Conservation (phyloP, 2,888 invertebrate species). For the Volucella bombylans region DNA sequence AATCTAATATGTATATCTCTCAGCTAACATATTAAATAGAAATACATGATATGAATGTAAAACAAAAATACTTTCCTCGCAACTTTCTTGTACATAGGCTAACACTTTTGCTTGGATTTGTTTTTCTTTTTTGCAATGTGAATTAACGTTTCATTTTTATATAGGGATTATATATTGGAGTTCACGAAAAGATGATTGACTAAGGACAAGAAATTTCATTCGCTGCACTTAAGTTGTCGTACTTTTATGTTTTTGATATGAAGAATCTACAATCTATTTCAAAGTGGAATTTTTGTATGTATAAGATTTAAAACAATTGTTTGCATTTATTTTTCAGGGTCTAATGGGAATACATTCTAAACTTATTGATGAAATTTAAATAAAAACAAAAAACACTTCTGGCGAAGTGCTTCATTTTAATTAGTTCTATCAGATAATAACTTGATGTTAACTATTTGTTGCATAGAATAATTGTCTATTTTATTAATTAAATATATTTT, state of each 20-base stretch:
- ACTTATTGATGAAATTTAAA: conserved; percentile 85
- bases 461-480: background rate
- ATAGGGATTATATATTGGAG: conserved; percentile 63
- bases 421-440: background rate
- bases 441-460: conserved; percentile 10
- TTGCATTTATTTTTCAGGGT: conserved; percentile 84
- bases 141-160: conserved; percentile 40
- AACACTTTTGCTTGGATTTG: background rate
- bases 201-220: conserved; percentile 42
- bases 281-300: background rate
- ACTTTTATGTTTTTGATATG: conserved; percentile 9
- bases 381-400: conserved; percentile 3
- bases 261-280: background rate
- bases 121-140: background rate
- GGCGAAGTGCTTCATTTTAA: conserved; percentile 28
- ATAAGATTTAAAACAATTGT: background rate
- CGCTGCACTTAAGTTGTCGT: conserved; percentile 42
- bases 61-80: too few relatives aligned
- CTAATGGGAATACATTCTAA: conserved; percentile 93
- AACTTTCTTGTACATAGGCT: conserved; percentile 26
- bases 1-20: too few relatives aligned
- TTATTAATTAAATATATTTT: background rate
- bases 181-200: conserved; percentile 69
- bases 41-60: too few relatives aligned
- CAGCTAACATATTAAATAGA: too few relatives aligned